A percentile compares a stretch with the other conserved stretches of the same genome.
These are phyloP conservation scores for Anoplophora glabripennis DNA, from an alignment of 1,140 invertebrate species.

Conservation along the genomic window DNA sequence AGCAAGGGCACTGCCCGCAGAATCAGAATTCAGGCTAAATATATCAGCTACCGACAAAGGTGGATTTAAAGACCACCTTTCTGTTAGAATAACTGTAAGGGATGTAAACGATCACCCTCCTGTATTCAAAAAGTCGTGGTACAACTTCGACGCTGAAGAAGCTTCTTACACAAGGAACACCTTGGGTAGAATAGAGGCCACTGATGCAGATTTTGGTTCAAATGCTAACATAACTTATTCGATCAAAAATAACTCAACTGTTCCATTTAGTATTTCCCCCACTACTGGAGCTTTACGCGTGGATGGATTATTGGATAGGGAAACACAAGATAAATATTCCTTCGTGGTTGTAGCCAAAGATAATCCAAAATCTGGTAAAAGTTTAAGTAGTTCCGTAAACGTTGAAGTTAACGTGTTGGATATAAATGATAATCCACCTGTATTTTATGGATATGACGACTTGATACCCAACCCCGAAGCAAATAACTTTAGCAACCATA, in stretches of 20 bases:
- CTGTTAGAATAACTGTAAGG: slow-evolving; percentile 65
- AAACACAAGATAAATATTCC: slow-evolving; percentile 66
- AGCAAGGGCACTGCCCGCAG: slow-evolving; percentile 69
- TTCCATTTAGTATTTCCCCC: slow-evolving; percentile 72
- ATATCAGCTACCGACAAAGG: slow-evolving; percentile 75
- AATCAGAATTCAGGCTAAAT: slow-evolving; percentile 74
- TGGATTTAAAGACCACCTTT: slow-evolving; percentile 65
- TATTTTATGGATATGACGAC: slow-evolving; percentile 71
- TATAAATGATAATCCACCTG: slow-evolving; percentile 74
- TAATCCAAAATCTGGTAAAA: slow-evolving; percentile 58
- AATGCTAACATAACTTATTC: slow-evolving; percentile 75
- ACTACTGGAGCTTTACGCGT: slow-evolving; percentile 73
- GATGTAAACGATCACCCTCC: slow-evolving; percentile 87
- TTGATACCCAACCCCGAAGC: slow-evolving; percentile 51
- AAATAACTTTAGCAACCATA: slow-evolving; percentile 51
- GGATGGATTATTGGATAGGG: slow-evolving; percentile 75
- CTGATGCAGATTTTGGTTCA: slow-evolving; percentile 70
- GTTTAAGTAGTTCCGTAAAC: slow-evolving; percentile 66
- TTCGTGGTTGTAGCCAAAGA: slow-evolving; percentile 75
- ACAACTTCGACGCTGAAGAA: slow-evolving; percentile 79
- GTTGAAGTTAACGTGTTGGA: slow-evolving; percentile 78
- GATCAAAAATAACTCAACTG: slow-evolving; percentile 57
- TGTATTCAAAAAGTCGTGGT: slow-evolving; percentile 75
- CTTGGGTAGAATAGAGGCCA: slow-evolving; percentile 69
- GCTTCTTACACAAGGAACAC: slow-evolving; percentile 67